Conservation (phyloP, 2,888 invertebrate species). For the Drosophila cognata region DNA sequence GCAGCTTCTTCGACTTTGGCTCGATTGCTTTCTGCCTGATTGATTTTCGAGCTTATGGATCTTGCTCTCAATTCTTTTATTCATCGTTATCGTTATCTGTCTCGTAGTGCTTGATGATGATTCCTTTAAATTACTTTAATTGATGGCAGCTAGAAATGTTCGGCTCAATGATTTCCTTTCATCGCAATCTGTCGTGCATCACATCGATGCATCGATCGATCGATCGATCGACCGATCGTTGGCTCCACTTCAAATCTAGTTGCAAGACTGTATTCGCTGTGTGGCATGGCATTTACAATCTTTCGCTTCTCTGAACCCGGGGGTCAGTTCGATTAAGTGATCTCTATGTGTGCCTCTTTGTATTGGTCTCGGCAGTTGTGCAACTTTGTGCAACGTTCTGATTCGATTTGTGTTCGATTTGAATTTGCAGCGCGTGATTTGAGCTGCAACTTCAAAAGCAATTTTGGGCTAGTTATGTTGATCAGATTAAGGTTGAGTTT, state of each 20-base stretch:
- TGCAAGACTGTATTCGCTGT: constrained; percentile 1
- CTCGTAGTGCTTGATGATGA: constrained; percentile 31
- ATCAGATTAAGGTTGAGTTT: neutral
- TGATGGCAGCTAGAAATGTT: constrained; percentile 65
- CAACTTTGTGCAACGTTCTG: constrained; percentile 42
- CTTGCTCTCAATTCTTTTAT: constrained; percentile 43
- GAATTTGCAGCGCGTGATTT: constrained; percentile 54
- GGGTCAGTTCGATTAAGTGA: constrained; percentile 61
- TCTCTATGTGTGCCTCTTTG: constrained; percentile 22
- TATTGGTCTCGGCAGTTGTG: constrained; percentile 35
- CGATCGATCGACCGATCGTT: constrained; percentile 12
- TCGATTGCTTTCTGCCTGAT: constrained; percentile 69
- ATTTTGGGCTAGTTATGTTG: neutral
- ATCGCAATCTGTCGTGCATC: constrained; percentile 75
- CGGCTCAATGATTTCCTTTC: constrained; percentile 73
- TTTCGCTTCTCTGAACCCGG: constrained; percentile 18
- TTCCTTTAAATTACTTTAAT: constrained; percentile 81
- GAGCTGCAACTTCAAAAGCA: constrained; percentile 28
- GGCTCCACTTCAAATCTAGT: constrained; percentile 23
- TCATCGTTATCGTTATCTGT: constrained; percentile 38
- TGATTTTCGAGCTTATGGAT: constrained; percentile 75
- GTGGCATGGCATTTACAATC: constrained; percentile 34
- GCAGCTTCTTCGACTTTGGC: constrained; percentile 41
- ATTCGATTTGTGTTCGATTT: constrained; percentile 22
- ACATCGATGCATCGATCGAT: constrained; percentile 62